A percentile compares a stretch with the other conserved stretches of the same genome.
Conservation (phyloP, 2,888 invertebrate species). For the Yponomeuta evonymella region DNA sequence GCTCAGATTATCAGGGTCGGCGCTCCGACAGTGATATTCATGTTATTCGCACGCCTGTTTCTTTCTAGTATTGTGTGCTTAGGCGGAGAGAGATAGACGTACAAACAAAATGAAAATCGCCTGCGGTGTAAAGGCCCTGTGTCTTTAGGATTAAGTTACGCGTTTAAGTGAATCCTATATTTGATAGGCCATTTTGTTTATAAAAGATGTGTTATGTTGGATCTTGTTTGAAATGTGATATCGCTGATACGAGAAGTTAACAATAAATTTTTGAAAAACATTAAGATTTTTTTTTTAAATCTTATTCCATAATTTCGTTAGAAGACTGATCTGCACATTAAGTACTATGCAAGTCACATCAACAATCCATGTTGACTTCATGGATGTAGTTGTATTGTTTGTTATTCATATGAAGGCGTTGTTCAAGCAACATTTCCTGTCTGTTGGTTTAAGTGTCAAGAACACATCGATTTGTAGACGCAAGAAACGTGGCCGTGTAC, state of each 20-base stretch:
- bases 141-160: background rate
- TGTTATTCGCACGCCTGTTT: background rate
- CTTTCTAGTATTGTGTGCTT: background rate
- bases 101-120: background rate
- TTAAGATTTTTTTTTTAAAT: background rate
- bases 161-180: slow-evolving; percentile 11
- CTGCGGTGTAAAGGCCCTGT: background rate
- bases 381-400: no score
- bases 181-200: slow-evolving; percentile 11
- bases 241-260: slow-evolving; percentile 8
- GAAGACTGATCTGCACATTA: no score
- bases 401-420: no score
- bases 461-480: no score
- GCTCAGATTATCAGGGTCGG: background rate
- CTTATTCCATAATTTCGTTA: background rate
- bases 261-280: slow-evolving; percentile 7
- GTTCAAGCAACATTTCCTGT: no score
- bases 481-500: no score
- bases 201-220: slow-evolving; percentile 8
- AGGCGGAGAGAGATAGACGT: background rate
- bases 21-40: background rate
- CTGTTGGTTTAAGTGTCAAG: no score
- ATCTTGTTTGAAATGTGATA: background rate
- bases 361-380: no score
- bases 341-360: no score